phyloP scores from a whole-genome alignment of 2,888 invertebrate species.

The Agrilus cyanescens region DNA sequence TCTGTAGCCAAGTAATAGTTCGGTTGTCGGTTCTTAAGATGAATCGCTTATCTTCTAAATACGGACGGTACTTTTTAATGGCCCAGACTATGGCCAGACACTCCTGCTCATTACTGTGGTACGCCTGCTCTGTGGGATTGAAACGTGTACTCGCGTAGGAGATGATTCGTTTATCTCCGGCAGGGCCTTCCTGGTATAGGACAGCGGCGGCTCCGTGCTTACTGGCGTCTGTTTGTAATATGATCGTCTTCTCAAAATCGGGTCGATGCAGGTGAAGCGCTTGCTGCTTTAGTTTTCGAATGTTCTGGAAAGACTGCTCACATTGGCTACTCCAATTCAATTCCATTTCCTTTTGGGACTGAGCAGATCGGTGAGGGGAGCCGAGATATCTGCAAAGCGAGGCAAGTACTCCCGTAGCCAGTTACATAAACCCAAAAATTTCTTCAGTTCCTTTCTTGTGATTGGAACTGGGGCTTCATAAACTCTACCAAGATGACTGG shows the following conservation, averaged over 20 bases:
- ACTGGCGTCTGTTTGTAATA: constrained; percentile 17
- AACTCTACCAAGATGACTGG: constrained; percentile 3
- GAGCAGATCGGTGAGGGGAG: constrained; percentile 16
- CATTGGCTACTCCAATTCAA: constrained; percentile 10
- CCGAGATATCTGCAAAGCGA: constrained; percentile 10
- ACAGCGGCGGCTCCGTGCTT: constrained; percentile 15
- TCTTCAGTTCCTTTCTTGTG: constrained; percentile 2
- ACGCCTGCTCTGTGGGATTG: constrained; percentile 7
- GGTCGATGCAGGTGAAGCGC: constrained; percentile 12
- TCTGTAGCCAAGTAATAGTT: constrained; percentile 15
- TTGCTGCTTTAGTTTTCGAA: constrained; percentile 8
- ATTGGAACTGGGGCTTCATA: not conserved
- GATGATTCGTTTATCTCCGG: constrained; percentile 7
- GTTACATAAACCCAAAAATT: constrained; percentile 13
- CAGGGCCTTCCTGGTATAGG: constrained; percentile 12
- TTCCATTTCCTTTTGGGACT: constrained; percentile 4
- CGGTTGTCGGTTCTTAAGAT: constrained; percentile 13
- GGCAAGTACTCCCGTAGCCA: constrained; percentile 19
- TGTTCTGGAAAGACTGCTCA: constrained; percentile 4
- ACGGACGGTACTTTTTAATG: constrained; percentile 5
- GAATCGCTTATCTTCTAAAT: not conserved
- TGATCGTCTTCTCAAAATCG: constrained; percentile 7
- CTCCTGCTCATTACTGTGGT: constrained; percentile 19
- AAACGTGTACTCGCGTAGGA: constrained; percentile 14
- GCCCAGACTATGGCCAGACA: constrained; percentile 18